phyloP scores from a whole-genome alignment of 2,113 vertebrate species.

The Carlito syrichta region DNA sequence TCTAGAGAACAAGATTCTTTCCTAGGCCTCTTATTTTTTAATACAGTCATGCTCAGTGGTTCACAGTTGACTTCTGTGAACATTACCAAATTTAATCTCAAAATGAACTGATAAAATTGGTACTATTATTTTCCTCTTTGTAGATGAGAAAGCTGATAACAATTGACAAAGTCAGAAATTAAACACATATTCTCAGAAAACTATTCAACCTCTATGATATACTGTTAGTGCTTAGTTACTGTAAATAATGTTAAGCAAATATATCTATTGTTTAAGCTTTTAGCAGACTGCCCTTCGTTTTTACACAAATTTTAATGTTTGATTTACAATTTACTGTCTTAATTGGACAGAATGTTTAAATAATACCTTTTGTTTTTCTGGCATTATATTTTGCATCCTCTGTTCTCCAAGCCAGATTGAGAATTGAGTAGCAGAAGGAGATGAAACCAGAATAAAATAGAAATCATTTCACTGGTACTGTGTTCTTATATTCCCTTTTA shows the following conservation, averaged over 20 bases:
- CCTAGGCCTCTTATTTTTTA: background rate
- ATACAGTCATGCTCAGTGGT: background rate
- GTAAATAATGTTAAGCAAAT: background rate
- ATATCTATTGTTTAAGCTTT: background rate
- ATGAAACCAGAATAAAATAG: conserved; percentile 39
- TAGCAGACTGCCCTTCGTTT: background rate
- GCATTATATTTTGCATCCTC: background rate
- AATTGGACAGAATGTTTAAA: background rate
- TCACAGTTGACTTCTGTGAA: background rate
- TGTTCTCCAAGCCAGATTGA: conserved; percentile 29
- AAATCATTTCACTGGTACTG: conserved; percentile 46
- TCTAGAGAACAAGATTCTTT: background rate
- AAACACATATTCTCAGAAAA: background rate
- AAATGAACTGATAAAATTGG: background rate
- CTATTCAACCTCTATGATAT: background rate
- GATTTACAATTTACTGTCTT: background rate
- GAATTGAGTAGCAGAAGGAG: conserved; percentile 20
- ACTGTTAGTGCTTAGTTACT: background rate
- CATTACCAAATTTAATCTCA: background rate
- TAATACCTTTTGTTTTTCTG: background rate
- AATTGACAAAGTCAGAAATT: background rate
- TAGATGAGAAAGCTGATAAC: background rate
- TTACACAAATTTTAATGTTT: background rate
- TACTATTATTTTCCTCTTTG: background rate
- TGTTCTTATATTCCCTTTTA: conserved; percentile 11